phyloP scores from a whole-genome alignment of 1,140 invertebrate genomes.

The Drosophila azteca region DNA sequence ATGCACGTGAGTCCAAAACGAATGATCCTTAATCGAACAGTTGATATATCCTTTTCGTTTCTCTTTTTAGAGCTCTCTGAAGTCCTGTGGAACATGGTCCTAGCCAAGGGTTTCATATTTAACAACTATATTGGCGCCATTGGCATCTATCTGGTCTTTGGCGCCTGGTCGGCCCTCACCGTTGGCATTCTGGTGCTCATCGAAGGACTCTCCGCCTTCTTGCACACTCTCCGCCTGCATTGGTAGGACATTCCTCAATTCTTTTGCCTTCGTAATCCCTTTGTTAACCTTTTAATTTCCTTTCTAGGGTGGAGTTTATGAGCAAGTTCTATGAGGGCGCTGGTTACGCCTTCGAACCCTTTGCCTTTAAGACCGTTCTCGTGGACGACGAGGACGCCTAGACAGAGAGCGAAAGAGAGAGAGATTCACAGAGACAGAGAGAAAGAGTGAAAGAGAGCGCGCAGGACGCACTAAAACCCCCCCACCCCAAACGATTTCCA shows the following conservation, averaged over 20 bases:
- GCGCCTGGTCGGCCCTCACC: constrained; percentile 93
- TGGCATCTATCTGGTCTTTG: constrained; percentile 91
- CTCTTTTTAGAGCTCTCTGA: constrained; percentile 90
- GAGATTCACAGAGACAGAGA: background rate
- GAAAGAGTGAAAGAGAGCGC: constrained; percentile 24
- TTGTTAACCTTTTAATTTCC: background rate
- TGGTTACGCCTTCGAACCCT: constrained; percentile 96
- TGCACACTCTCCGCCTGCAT: constrained; percentile 98
- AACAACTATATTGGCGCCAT: constrained; percentile 42
- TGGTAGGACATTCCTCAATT: constrained; percentile 90
- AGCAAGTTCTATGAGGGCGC: constrained; percentile 97
- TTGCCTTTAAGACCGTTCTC: constrained; percentile 95
- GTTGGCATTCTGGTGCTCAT: constrained; percentile 97
- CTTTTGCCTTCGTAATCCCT: constrained; percentile 85
- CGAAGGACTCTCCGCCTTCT: constrained; percentile 99
- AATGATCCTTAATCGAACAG: background rate
- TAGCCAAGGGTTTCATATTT: constrained; percentile 80
- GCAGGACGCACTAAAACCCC: constrained; percentile 50
- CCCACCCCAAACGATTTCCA: constrained; percentile 19
- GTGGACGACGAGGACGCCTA: constrained; percentile 66
- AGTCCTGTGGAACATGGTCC: constrained; percentile 95
- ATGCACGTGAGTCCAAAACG: constrained; percentile 88
- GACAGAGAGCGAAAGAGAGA: background rate
- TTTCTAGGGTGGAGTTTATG: constrained; percentile 96
- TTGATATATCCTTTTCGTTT: background rate